phyloP scores from a whole-genome alignment of 2,113 vertebrate species.

The Trochalopteron elliotii region DNA sequence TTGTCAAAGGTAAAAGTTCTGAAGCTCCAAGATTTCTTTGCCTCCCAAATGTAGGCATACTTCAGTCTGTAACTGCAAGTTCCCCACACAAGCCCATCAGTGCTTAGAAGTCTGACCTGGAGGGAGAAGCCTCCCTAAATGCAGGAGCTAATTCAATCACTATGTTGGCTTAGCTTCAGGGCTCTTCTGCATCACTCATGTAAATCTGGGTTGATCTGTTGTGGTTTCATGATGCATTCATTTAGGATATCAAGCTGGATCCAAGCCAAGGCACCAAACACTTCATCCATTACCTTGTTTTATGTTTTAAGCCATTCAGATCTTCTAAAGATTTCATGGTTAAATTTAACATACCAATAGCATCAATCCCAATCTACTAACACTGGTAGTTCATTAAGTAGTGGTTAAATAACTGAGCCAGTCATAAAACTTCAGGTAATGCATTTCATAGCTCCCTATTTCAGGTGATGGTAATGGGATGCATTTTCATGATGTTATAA shows the following conservation, averaged over 20 bases:
- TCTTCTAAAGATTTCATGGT: slow-evolving; percentile 27
- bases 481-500: background rate
- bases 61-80: background rate
- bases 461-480: background rate
- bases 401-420: background rate
- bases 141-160: slow-evolving; percentile 63
- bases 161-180: slow-evolving; percentile 57
- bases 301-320: slow-evolving; percentile 2
- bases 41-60: background rate
- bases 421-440: background rate
- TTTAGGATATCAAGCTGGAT: slow-evolving; percentile 54
- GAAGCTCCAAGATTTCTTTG: slow-evolving; percentile 25
- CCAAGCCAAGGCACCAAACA: slow-evolving; percentile 20
- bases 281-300: slow-evolving; percentile 19
- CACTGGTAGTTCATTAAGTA: background rate
- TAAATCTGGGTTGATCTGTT: slow-evolving; percentile 62
- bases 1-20: slow-evolving; percentile 47
- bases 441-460: background rate
- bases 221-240: slow-evolving; percentile 55
- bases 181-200: slow-evolving; percentile 34
- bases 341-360: background rate
- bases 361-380: background rate
- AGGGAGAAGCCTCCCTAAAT: slow-evolving; percentile 48
- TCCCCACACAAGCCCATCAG: background rate
- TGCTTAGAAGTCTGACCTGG: slow-evolving; percentile 44